Evolutionary conservation across 2,888 invertebrate species (phyloP), one percentile per base, ranked within the genome.

Genomic region (Candidula unifasciata): DNA sequence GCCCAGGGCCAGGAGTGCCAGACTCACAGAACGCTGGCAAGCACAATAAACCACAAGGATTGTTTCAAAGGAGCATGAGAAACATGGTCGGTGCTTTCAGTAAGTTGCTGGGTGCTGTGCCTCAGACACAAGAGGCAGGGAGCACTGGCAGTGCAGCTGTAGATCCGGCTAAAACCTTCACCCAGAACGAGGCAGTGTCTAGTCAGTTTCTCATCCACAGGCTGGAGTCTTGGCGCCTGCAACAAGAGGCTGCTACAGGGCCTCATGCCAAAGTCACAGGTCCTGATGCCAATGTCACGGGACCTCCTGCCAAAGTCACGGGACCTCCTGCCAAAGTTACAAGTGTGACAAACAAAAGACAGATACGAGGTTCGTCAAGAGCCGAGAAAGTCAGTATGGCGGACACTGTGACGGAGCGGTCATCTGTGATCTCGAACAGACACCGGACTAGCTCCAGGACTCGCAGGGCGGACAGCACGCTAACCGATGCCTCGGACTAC

Each of bases 51-150:
- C 30, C 18, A 3, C 35, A 24, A 13, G 16, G 16, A 60, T n/a
- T 78, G n/a, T 52, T 78, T 78, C 77, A 78, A 13, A 60, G 37
- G 35, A 18, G 60, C 5, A 60, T n/a, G 13, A 78, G 37, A 24
- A 60, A 78, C n/a, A 6, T 78, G 24, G 35, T 64, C 5, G 33
- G 24, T n/a, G 35, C 30, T 6, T 27, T 78, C 8, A 78, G 35
- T 30, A 64, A n/a, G 35, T 21, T 78, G 37, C 0, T 64, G 35
- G 30, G 35, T 35, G 35, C 33, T 13, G 21, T 1, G 6, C 35
- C 8, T 16, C 77, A 35, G n/a, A 21, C 8, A 57, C 18, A 5
- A 3, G 57, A 76, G 8, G 24, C 6, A 3, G 6, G 21, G 8
- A 33, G 21, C 35, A n/a, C 13, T n/a, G 24, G 21, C 35, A 0